A percentile compares a stretch with the other conserved stretches of the same genome.
Evolutionary conservation across 2,888 invertebrate species (phyloP).

Genomic region (Seira sanloemensis): DNA sequence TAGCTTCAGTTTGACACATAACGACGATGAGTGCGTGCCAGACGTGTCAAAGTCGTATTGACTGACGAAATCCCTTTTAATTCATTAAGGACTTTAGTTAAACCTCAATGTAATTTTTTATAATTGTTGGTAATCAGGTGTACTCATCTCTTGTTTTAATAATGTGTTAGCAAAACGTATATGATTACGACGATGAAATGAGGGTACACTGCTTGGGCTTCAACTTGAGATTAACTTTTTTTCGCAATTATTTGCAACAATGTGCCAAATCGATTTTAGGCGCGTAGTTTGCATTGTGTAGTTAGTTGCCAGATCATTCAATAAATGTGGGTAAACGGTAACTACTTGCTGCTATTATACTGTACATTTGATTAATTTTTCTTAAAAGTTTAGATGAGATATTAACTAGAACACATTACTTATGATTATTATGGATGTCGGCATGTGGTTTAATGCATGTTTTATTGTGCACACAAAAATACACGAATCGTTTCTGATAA

Average conservation of each 20-base stretch:
- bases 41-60: not conserved
- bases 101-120: not conserved
- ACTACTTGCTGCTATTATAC: no score
- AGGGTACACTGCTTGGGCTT: conserved; percentile 14
- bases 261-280: not conserved
- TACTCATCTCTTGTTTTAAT: conserved; percentile 46
- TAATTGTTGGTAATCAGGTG: conserved; percentile 22
- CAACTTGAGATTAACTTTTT: not conserved
- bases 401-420: no score
- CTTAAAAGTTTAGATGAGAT: no score
- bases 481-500: no score
- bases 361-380: no score
- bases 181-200: conserved; percentile 35
- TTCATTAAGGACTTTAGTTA: not conserved
- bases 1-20: no score
- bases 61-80: not conserved
- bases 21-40: not conserved
- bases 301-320: no score
- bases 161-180: conserved; percentile 57
- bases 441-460: no score
- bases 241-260: not conserved
- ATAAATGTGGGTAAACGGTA: no score
- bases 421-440: no score
- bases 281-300: no score
- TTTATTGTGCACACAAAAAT: no score